These are phyloP conservation scores for Drosophila putrida DNA, from an alignment of 2,888 invertebrate genomes.

Conservation along the genomic window DNA sequence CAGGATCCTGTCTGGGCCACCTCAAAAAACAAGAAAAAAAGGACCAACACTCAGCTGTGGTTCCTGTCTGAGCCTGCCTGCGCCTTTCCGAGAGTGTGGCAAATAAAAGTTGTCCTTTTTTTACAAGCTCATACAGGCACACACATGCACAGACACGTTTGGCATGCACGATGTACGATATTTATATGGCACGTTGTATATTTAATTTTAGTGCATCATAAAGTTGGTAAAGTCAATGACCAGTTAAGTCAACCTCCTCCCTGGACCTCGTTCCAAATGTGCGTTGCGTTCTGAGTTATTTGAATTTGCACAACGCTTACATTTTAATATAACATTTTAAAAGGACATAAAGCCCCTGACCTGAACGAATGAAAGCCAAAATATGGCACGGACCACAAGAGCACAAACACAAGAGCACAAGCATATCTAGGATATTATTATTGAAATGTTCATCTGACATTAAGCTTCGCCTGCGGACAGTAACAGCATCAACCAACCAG, in stretches of 20 bases:
- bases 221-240: constrained; percentile 79
- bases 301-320: constrained; percentile 65
- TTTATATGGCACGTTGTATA: constrained; percentile 55
- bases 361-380: constrained; percentile 29
- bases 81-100: constrained; percentile 22
- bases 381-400: constrained; percentile 24
- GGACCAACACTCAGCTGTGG: constrained; percentile 13
- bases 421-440: constrained; percentile 49
- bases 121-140: constrained; percentile 3
- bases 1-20: constrained; percentile 1
- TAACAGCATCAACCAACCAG: constrained; percentile 19
- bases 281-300: constrained; percentile 43
- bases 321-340: constrained; percentile 67
- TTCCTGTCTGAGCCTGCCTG: constrained; percentile 13
- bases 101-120: constrained; percentile 67
- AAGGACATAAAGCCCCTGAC: constrained; percentile 46
- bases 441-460: constrained; percentile 59
- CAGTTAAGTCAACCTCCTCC: constrained; percentile 80
- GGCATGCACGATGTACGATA: constrained; percentile 21
- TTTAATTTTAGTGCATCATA: constrained; percentile 76
- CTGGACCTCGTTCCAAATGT: constrained; percentile 15
- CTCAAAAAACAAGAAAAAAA: constrained; percentile 9
- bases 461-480: constrained; percentile 56
- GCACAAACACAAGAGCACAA: too few species aligned
- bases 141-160: constrained; percentile 27